Evolutionary conservation across 2,113 vertebrate species (phyloP).

Genomic region (Ovis canadensis): DNA sequence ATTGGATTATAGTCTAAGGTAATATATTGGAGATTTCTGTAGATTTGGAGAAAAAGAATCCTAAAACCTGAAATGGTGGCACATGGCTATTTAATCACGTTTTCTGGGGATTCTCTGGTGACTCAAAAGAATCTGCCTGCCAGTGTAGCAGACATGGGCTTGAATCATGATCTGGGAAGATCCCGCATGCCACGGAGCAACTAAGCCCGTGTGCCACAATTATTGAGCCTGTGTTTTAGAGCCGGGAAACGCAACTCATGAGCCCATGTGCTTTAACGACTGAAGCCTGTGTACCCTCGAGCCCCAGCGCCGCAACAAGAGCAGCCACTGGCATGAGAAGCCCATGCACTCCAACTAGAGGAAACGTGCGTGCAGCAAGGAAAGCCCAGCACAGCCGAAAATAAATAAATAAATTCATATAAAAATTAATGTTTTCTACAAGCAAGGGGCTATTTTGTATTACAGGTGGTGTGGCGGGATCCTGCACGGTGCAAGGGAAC

Average conservation of each 20-base stretch:
- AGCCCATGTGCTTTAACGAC: not conserved
- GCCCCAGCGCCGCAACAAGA: not conserved
- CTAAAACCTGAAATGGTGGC: not conserved
- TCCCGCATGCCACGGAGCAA: not conserved
- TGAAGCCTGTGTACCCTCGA: not conserved
- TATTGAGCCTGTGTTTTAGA: not conserved
- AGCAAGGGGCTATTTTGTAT: not conserved
- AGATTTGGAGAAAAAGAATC: not conserved
- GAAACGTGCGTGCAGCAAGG: not conserved
- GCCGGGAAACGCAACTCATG: not conserved
- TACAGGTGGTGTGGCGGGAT: not conserved
- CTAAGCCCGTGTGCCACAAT: not conserved
- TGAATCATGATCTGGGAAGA: not conserved
- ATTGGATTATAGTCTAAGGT: not conserved
- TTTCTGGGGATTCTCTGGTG: not conserved
- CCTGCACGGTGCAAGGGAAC: accelerated
- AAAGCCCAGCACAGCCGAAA: not conserved
- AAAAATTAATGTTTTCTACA: not conserved
- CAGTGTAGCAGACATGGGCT: not conserved
- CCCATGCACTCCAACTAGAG: not conserved
- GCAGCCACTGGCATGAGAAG: not conserved
- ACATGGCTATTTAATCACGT: not conserved
- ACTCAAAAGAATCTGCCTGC: not conserved
- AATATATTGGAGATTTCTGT: not conserved
- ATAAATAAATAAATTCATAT: not conserved